These are phyloP conservation scores for Pogonomyrmex barbatus DNA, from an alignment of 1,140 invertebrate genomes.

Conservation along the genomic window DNA sequence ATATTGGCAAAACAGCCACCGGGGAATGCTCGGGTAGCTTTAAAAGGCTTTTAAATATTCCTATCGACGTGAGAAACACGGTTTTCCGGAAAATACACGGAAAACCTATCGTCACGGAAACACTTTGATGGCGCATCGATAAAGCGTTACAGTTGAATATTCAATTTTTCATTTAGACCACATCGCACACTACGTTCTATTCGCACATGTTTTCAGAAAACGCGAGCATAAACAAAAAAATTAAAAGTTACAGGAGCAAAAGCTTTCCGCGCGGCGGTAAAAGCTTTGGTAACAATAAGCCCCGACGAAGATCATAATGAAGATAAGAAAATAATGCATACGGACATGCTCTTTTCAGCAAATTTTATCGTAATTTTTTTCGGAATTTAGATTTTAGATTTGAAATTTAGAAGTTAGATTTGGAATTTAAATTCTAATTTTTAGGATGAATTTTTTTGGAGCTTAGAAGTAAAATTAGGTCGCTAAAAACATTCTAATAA, in stretches of 20 bases:
- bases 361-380: not conserved
- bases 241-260: slow-evolving; percentile 3
- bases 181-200: not conserved
- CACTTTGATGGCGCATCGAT: slow-evolving; percentile 48
- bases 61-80: slow-evolving; percentile 36
- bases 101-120: slow-evolving; percentile 48
- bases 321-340: not conserved
- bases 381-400: no score
- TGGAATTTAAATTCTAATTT: no score
- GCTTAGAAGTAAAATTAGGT: no score
- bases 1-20: slow-evolving; percentile 24
- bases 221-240: slow-evolving; percentile 1
- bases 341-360: not conserved
- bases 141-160: slow-evolving; percentile 52
- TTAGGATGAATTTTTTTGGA: no score
- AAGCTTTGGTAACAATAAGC: not conserved
- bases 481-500: no score
- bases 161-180: slow-evolving; percentile 41
- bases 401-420: no score
- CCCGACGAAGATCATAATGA: not conserved
- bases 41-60: slow-evolving; percentile 61
- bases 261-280: not conserved
- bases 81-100: slow-evolving; percentile 22
- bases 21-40: slow-evolving; percentile 28
- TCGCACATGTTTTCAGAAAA: not conserved